Evolutionary conservation across 1,140 invertebrate genomes (phyloP).

Genomic region (Arctopsyche grandis): DNA sequence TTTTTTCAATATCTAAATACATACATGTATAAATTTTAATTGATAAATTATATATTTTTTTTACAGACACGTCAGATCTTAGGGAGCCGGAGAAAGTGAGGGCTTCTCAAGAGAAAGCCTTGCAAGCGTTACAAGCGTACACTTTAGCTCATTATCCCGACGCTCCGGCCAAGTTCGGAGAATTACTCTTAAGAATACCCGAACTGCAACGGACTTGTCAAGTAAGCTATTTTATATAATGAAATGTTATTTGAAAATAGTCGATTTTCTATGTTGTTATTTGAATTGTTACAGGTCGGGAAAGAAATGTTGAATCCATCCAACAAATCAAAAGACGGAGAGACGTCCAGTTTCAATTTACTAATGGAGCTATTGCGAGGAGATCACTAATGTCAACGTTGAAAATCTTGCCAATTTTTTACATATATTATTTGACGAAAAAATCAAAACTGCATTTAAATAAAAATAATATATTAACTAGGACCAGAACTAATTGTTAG

Average conservation of each 20-base stretch:
- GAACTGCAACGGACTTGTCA: constrained; percentile 94
- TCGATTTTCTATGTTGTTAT: constrained; percentile 5
- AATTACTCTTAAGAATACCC: constrained; percentile 90
- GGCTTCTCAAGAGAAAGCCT: constrained; percentile 91
- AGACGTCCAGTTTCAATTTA: constrained; percentile 91
- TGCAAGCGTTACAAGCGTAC: constrained; percentile 92
- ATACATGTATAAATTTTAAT: no score
- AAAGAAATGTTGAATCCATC: constrained; percentile 89
- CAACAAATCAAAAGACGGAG: constrained; percentile 86
- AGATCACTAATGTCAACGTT: constrained; percentile 75
- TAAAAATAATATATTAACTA: no score
- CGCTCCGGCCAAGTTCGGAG: constrained; percentile 93
- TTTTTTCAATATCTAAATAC: neutral
- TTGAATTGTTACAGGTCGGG: constrained; percentile 73
- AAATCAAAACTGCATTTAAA: no score
- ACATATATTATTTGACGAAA: no score
- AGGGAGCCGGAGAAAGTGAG: constrained; percentile 91
- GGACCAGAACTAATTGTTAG: no score
- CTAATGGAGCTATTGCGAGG: constrained; percentile 94
- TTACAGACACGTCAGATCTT: constrained; percentile 86
- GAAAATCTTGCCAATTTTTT: neutral
- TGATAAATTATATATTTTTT: neutral
- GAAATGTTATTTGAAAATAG: neutral
- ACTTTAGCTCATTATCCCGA: constrained; percentile 91
- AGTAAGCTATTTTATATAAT: constrained; percentile 62